A percentile compares a stretch with the other conserved stretches of the same genome.
Conservation (phyloP, 2,888 invertebrate genomes). For the Plusia festucae region DNA sequence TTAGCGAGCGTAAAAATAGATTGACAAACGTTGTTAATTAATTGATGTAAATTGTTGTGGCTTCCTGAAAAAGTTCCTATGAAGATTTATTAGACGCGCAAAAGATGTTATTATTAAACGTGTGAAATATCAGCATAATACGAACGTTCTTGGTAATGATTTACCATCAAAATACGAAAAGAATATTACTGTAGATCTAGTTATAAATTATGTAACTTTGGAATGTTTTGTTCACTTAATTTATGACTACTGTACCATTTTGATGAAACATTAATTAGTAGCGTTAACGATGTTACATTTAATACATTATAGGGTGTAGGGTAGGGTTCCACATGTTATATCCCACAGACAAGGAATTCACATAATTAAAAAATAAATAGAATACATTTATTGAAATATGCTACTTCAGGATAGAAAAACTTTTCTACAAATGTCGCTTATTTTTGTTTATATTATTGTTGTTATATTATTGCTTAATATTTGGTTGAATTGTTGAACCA, state of each 20-base stretch:
- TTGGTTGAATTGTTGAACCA: not conserved
- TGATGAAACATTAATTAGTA: not conserved
- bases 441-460: not conserved
- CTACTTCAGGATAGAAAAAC: too few relatives aligned
- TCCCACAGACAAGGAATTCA: not conserved
- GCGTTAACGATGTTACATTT: not conserved
- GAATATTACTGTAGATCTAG: not conserved
- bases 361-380: too few relatives aligned
- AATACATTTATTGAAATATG: too few relatives aligned
- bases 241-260: not conserved
- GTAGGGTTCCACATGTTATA: slow-evolving; percentile 1
- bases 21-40: too few relatives aligned
- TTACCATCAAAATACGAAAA: not conserved
- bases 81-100: not conserved
- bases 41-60: not conserved
- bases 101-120: not conserved
- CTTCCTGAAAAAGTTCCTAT: not conserved
- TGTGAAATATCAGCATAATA: not conserved
- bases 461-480: not conserved
- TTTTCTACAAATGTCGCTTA: too few relatives aligned
- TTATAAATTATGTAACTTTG: not conserved
- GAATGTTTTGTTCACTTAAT: not conserved
- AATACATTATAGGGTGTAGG: not conserved
- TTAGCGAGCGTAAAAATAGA: too few relatives aligned
- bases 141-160: not conserved